Percentiles rank a stretch among this genome's conserved stretches.
These are phyloP conservation scores for Bombus affinis DNA, from an alignment of 1,140 invertebrate genomes.

Conservation along the genomic window DNA sequence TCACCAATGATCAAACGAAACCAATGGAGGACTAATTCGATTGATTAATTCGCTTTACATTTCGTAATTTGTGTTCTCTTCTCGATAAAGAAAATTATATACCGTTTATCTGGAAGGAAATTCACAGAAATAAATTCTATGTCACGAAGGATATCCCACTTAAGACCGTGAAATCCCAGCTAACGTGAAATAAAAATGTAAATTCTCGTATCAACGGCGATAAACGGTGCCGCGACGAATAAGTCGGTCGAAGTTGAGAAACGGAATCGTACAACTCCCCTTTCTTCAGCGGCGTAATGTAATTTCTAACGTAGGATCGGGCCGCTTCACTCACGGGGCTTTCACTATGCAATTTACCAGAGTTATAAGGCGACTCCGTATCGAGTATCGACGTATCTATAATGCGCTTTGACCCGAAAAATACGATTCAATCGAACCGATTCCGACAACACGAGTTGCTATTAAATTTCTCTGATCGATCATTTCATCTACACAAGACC, in stretches of 20 bases:
- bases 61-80: neutral
- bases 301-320: slow-evolving; percentile 13
- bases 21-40: neutral
- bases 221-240: neutral
- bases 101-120: neutral
- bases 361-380: slow-evolving; percentile 5
- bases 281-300: slow-evolving; percentile 11
- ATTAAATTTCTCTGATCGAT: neutral
- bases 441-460: neutral
- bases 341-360: slow-evolving; percentile 12
- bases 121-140: neutral
- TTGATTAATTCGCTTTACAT: no score
- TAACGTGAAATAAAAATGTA: slow-evolving; percentile 26
- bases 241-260: slow-evolving; percentile 23
- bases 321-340: neutral
- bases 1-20: no score
- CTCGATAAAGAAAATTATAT: neutral
- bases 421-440: neutral
- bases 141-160: neutral
- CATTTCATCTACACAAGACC: neutral
- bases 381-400: neutral
- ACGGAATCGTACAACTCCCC: slow-evolving; percentile 5
- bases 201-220: slow-evolving; percentile 6
- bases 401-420: slow-evolving; percentile 1
- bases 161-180: neutral